Evolutionary conservation across 2,113 vertebrate species (phyloP), one percentile per base, ranked within the genome.

Genomic region (Gadus chalcogrammus): DNA sequence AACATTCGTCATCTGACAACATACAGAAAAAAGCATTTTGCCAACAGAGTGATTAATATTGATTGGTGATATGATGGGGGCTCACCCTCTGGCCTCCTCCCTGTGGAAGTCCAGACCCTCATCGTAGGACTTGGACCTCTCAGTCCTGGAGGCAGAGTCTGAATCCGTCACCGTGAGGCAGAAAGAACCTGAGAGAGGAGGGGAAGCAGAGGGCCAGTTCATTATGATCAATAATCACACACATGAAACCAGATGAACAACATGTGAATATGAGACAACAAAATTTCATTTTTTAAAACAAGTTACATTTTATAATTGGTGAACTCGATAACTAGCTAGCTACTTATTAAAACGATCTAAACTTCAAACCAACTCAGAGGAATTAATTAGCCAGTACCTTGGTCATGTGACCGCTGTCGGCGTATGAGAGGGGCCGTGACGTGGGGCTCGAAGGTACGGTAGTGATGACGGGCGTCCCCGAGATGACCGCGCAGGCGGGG

Each of bases 71-170:
- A 5, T 4, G 31, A 35, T 35, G 42, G 42, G 9, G 35, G 89
- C 95, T 88, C 88, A 99, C 97, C 93, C 87, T 90, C 92, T 93
- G 74, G 85, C 85, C n/a, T 96, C 95, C 78, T 96, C 96, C 82
- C 94, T 92, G 79, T 97, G 98, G 87, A 95, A 95, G 71, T 99
- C 96, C 79, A 99, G 88, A 22, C 97, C 97, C 86, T 98, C 97
- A 68, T 98, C 96, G 0, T 92, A 99, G 0, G 97, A 98, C 81
- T 96, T 97, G 12, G 97, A 98, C 59, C 96, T 93, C 79, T 99
- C 97, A 0, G 94, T 94, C 91, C 96, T 98, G 17, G 93, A 64
- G 4, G 74, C 88, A 72, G 95, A 94, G 67, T 98, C 94, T 38
- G 91, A 94, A 74, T 97, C 95, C 65, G 94, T 86, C 76, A 93